Evolutionary conservation across 1,140 invertebrate genomes (phyloP).

Genomic region (Acromyrmex charruanus): DNA sequence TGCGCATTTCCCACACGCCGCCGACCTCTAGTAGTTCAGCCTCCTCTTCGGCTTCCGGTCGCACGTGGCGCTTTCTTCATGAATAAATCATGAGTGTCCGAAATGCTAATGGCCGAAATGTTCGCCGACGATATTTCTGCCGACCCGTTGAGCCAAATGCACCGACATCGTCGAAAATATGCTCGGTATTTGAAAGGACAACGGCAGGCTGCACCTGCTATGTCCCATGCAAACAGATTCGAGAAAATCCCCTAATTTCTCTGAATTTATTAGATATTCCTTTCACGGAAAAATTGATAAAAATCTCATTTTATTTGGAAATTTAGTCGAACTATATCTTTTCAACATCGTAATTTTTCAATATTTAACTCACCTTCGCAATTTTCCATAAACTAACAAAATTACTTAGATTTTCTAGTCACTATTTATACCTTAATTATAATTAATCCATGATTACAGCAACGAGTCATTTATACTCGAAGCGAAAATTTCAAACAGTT

Average conservation of each 20-base stretch:
- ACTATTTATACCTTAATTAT: neutral
- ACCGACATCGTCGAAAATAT: slow-evolving; percentile 68
- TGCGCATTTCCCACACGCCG: slow-evolving; percentile 50
- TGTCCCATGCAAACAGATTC: neutral
- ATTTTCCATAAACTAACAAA: neutral
- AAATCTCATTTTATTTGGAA: neutral
- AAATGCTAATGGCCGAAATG: slow-evolving; percentile 76
- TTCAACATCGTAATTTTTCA: neutral
- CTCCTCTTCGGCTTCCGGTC: slow-evolving; percentile 16
- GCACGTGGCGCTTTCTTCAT: slow-evolving; percentile 68
- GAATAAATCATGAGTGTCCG: slow-evolving; percentile 75
- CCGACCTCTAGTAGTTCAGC: neutral
- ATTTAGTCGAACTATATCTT: neutral
- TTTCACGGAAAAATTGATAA: neutral
- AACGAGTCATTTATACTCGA: too few species aligned
- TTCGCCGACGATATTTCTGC: slow-evolving; percentile 62
- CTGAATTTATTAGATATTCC: neutral
- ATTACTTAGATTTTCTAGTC: neutral
- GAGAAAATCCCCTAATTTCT: neutral
- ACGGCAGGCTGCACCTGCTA: slow-evolving; percentile 5
- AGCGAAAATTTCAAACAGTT: too few species aligned
- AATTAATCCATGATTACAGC: neutral
- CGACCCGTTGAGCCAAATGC: slow-evolving; percentile 65
- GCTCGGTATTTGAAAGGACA: slow-evolving; percentile 53
- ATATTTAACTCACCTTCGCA: neutral